Conservation (phyloP, 1,140 invertebrate genomes). For the Drosophila arizonae region DNA sequence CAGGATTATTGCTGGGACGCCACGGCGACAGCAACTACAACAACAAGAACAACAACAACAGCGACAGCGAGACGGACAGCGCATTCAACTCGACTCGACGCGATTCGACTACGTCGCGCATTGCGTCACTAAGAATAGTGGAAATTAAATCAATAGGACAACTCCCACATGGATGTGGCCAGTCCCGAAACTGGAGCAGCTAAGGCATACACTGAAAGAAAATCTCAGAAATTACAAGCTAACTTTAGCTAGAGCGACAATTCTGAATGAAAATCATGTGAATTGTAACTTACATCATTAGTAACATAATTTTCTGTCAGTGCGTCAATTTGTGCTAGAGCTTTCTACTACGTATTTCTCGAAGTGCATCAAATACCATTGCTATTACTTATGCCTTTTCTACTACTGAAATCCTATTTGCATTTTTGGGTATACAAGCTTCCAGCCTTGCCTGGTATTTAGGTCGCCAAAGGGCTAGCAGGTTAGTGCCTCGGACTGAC, state of each 20-base stretch:
- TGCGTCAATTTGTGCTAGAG: not conserved
- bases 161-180: constrained; percentile 59
- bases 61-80: constrained; percentile 10
- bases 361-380: no score
- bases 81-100: constrained; percentile 60
- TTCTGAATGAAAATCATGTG: no score
- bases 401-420: constrained; percentile 44
- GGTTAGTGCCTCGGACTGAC: constrained; percentile 11
- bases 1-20: constrained; percentile 43
- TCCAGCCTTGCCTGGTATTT: constrained; percentile 49
- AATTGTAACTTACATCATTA: no score
- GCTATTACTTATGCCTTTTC: not conserved
- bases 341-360: no score
- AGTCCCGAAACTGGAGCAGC: constrained; percentile 58
- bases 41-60: constrained; percentile 17
- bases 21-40: constrained; percentile 25
- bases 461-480: constrained; percentile 40
- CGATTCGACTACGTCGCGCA: constrained; percentile 37
- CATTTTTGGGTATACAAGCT: constrained; percentile 51
- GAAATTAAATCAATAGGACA: constrained; percentile 77
- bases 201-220: not conserved
- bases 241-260: no score
- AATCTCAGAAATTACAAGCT: not conserved
- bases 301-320: not conserved
- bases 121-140: constrained; percentile 66